Conservation (phyloP, 2,888 invertebrate species). For the Cremastobaeus sp. region DNA sequence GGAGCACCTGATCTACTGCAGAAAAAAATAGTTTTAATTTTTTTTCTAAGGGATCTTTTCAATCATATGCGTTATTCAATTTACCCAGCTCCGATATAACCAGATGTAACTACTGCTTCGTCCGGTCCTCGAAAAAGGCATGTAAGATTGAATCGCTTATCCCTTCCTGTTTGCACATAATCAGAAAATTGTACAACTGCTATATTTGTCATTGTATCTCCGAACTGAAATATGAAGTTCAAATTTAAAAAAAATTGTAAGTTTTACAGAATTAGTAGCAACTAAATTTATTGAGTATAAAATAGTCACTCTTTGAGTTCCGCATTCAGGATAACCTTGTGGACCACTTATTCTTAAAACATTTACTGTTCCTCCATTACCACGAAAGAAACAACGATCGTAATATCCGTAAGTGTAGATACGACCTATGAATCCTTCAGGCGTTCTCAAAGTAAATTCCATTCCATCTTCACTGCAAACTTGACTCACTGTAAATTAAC, state of each 20-base stretch:
- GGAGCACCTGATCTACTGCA: slow-evolving; percentile 90
- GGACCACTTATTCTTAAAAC: slow-evolving; percentile 91
- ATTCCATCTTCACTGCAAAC: slow-evolving; percentile 95
- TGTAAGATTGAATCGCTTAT: slow-evolving; percentile 95
- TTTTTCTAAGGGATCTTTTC: background rate
- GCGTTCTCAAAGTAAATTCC: slow-evolving; percentile 93
- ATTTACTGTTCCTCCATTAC: slow-evolving; percentile 91
- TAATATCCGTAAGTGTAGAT: slow-evolving; percentile 96
- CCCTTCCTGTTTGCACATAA: slow-evolving; percentile 92
- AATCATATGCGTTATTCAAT: slow-evolving; percentile 30
- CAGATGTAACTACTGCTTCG: slow-evolving; percentile 94
- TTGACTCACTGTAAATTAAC: slow-evolving; percentile 84
- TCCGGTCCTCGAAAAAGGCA: slow-evolving; percentile 94
- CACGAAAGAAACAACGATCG: slow-evolving; percentile 93
- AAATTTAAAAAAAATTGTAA: background rate
- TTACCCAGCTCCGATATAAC: slow-evolving; percentile 95
- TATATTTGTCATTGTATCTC: slow-evolving; percentile 95
- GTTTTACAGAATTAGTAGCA: slow-evolving; percentile 2
- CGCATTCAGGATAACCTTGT: slow-evolving; percentile 96
- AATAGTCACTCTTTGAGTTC: slow-evolving; percentile 85
- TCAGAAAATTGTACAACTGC: slow-evolving; percentile 96
- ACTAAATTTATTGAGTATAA: slow-evolving; percentile 19
- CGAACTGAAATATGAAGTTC: slow-evolving; percentile 81
- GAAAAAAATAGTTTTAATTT: slow-evolving; percentile 1
- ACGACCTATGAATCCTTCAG: slow-evolving; percentile 92